Evolutionary conservation across 1,140 invertebrate genomes (phyloP).

Genomic region (Nasonia longicornis): DNA sequence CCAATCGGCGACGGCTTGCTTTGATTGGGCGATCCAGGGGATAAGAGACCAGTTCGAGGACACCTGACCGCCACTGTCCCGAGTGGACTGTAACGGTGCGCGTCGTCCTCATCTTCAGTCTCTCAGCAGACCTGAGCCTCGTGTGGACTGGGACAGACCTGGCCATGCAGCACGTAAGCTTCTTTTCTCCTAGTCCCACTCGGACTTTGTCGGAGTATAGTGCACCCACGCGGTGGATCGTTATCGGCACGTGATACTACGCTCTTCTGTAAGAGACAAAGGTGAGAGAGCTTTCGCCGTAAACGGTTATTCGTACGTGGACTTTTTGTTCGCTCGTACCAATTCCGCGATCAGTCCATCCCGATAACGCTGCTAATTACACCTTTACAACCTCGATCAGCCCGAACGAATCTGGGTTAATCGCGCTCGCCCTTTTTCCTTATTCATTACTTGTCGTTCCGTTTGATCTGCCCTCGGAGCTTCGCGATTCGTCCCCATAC

Average conservation of each 20-base stretch:
- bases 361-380: neutral
- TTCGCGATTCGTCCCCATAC: neutral
- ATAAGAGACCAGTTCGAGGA: constrained; percentile 68
- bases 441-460: neutral
- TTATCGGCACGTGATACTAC: neutral
- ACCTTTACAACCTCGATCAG: neutral
- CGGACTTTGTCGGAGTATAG: constrained; percentile 20
- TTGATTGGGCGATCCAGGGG: constrained; percentile 67
- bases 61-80: constrained; percentile 59
- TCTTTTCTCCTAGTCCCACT: neutral
- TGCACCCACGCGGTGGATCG: constrained; percentile 27
- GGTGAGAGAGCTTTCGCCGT: too few species aligned
- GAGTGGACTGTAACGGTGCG: constrained; percentile 60
- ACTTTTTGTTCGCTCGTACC: too few species aligned
- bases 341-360: neutral
- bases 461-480: neutral
- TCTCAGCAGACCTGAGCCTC: neutral
- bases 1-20: constrained; percentile 55
- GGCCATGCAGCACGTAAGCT: constrained; percentile 35
- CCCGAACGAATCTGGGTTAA: neutral
- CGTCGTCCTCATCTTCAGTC: constrained; percentile 44
- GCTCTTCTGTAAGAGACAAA: neutral
- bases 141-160: constrained; percentile 14
- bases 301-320: too few species aligned
- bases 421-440: neutral